Percentiles rank a stretch among this genome's conserved stretches.
Conservation (phyloP, 2,113 vertebrate species). For the Mus pahari region DNA sequence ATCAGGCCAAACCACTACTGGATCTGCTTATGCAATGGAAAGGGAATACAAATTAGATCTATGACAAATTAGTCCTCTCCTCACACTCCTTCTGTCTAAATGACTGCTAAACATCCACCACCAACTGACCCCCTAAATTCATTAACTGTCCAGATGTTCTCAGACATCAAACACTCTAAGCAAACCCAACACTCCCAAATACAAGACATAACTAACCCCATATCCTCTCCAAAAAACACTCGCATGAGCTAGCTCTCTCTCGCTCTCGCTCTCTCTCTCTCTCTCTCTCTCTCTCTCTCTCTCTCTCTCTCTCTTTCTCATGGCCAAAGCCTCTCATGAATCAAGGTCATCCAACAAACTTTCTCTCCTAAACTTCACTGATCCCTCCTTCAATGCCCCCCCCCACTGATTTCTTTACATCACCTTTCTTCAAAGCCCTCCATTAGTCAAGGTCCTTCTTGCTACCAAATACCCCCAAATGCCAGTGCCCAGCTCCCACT, state of each 20-base stretch:
- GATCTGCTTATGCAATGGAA: neutral
- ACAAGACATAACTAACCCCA: neutral
- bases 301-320: too few species aligned
- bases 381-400: neutral
- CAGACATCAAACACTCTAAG: neutral
- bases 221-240: neutral
- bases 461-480: neutral
- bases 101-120: neutral
- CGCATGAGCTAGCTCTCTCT: too few species aligned
- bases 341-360: neutral
- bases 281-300: too few species aligned
- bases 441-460: neutral
- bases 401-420: neutral
- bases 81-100: neutral
- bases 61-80: neutral
- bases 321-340: too few species aligned
- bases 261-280: too few species aligned
- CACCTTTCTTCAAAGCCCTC: neutral
- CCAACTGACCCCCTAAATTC: neutral
- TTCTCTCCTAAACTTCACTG: neutral
- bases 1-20: too few species aligned
- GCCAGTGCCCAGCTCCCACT: neutral
- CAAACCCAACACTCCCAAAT: neutral
- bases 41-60: neutral
- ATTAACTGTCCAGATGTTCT: neutral